A percentile compares a stretch with the other conserved stretches of the same genome.
Conservation (phyloP, 2,888 invertebrate species). For the Tanypteryx hageni region DNA sequence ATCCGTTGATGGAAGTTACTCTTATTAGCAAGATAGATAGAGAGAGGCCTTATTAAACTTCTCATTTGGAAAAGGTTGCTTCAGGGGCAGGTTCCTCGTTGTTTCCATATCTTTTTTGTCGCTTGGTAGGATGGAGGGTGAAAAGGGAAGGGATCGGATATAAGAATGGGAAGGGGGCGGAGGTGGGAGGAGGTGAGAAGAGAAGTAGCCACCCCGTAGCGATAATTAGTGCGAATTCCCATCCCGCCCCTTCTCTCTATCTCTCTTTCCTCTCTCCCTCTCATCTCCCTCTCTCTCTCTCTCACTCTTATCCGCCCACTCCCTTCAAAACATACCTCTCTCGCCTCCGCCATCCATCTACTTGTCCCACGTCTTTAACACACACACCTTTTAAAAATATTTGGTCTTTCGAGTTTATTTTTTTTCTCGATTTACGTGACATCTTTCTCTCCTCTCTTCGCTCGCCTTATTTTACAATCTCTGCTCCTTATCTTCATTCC, state of each 20-base stretch:
- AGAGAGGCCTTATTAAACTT: not conserved
- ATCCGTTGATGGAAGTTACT: not conserved
- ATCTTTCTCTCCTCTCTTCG: not conserved
- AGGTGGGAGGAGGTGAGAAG: not conserved
- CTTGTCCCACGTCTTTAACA: not conserved
- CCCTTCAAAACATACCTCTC: conserved; percentile 30
- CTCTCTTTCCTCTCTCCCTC: not conserved
- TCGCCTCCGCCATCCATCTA: conserved; percentile 28
- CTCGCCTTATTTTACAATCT: not conserved
- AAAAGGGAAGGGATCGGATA: not conserved
- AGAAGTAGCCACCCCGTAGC: conserved; percentile 19
- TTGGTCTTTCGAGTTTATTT: not conserved
- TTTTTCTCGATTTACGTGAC: not conserved
- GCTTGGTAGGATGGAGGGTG: not conserved
- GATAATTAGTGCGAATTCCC: conserved; percentile 45
- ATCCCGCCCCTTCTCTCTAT: not conserved
- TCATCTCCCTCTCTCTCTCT: not conserved
- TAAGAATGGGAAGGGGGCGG: not conserved
- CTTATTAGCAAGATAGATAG: not conserved
- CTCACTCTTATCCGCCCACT: conserved; percentile 7
- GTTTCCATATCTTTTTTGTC: conserved; percentile 40
- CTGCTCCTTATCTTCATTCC: not conserved
- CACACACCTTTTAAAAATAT: not conserved
- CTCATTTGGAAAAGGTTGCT: not conserved
- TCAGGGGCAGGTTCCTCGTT: conserved; percentile 26